Conservation (phyloP, 2,113 vertebrate species). For the Picathartes gymnocephalus region DNA sequence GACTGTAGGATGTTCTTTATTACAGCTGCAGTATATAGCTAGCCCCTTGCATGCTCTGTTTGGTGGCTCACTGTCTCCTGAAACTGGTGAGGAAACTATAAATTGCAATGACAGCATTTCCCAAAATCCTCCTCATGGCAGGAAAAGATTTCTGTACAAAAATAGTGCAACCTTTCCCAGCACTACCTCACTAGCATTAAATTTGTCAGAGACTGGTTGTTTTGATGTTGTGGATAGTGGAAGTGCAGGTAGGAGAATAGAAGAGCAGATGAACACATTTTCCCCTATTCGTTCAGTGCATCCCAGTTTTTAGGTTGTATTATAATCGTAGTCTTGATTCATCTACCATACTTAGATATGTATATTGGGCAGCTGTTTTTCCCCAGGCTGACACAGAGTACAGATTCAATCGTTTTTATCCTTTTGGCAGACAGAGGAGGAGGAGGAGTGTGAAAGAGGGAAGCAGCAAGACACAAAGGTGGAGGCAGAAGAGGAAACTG, state of each 20-base stretch:
- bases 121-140: background rate
- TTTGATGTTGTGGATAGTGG: background rate
- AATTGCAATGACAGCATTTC: background rate
- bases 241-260: background rate
- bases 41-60: background rate
- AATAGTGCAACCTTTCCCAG: background rate
- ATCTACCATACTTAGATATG: background rate
- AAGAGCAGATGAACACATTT: background rate
- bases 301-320: background rate
- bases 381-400: background rate
- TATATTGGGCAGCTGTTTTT: background rate
- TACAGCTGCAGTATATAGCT: background rate
- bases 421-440: background rate
- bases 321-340: background rate
- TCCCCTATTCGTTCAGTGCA: background rate
- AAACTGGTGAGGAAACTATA: background rate
- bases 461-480: background rate
- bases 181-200: background rate
- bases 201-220: background rate
- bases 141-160: background rate
- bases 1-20: background rate
- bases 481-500: slow-evolving; percentile 15
- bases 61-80: background rate
- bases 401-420: background rate
- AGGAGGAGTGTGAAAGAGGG: background rate